Evolutionary conservation across 2,113 vertebrate genomes (phyloP).

Genomic region (Gnathonemus echidnorhynchus): DNA sequence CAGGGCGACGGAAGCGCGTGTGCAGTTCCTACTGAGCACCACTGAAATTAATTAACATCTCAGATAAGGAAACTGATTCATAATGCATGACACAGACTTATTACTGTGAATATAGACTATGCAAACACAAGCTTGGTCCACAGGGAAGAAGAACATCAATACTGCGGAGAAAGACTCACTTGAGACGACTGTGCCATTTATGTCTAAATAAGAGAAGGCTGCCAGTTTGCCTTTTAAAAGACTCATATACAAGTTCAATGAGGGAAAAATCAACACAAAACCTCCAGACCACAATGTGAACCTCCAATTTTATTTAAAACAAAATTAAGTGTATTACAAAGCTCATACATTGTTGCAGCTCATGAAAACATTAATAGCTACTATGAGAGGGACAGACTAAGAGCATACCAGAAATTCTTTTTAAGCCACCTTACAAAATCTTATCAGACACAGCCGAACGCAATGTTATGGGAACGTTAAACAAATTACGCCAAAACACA

Average conservation of each 20-base stretch:
- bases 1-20: not conserved
- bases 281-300: not conserved
- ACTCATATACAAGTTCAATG: not conserved
- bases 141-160: constrained; percentile 11
- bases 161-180: not conserved
- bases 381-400: not conserved
- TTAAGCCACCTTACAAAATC: not conserved
- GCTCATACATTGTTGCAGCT: not conserved
- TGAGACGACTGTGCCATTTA: not conserved
- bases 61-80: constrained; percentile 30
- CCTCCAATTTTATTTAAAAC: not conserved
- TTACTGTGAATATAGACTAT: constrained; percentile 11
- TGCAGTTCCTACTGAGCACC: constrained; percentile 15
- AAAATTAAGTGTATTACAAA: not conserved
- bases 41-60: constrained; percentile 31
- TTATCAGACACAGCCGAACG: not conserved
- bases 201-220: not conserved
- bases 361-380: not conserved
- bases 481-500: not conserved
- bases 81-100: constrained; percentile 24
- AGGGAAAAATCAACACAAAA: not conserved
- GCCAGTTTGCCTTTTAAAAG: not conserved
- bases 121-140: not conserved
- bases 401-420: not conserved
- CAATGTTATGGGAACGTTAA: not conserved